Conservation (phyloP, 2,797 vertebrate species). For the Sebastes goodei region DNA sequence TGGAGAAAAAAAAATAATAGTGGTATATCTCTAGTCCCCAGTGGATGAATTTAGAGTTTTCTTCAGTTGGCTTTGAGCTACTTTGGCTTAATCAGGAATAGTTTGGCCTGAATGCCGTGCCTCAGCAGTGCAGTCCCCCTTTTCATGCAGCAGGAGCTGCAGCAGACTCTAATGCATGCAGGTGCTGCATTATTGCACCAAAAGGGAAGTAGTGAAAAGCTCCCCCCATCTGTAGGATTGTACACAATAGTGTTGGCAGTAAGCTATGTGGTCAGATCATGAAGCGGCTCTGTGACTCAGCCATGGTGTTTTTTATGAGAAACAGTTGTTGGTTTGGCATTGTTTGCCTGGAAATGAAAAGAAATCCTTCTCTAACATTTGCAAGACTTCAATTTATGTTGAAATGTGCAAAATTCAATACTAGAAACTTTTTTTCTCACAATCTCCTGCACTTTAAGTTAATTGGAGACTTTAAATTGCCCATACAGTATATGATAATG, state of each 20-base stretch:
- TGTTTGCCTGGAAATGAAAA: neutral
- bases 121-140: slow-evolving; percentile 6
- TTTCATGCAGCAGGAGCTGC: slow-evolving; percentile 19
- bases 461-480: neutral
- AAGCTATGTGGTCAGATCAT: neutral
- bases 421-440: neutral
- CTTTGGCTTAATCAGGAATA: slow-evolving; percentile 19
- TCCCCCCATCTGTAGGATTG: neutral
- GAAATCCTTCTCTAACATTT: neutral
- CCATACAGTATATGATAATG: neutral
- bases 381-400: neutral
- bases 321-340: neutral
- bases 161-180: neutral
- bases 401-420: neutral
- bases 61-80: slow-evolving; percentile 4
- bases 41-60: slow-evolving; percentile 14
- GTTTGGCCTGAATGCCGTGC: slow-evolving; percentile 20
- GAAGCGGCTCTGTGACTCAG: slow-evolving; percentile 2
- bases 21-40: slow-evolving; percentile 7
- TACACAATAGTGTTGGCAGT: neutral
- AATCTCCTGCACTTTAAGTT: neutral
- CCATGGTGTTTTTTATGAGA: neutral
- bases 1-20: slow-evolving; percentile 37
- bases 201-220: neutral
- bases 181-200: slow-evolving; percentile 32